Conservation (phyloP, 37 sponge, comb jelly and placozoan species). For the Halichondria panicea region DNA sequence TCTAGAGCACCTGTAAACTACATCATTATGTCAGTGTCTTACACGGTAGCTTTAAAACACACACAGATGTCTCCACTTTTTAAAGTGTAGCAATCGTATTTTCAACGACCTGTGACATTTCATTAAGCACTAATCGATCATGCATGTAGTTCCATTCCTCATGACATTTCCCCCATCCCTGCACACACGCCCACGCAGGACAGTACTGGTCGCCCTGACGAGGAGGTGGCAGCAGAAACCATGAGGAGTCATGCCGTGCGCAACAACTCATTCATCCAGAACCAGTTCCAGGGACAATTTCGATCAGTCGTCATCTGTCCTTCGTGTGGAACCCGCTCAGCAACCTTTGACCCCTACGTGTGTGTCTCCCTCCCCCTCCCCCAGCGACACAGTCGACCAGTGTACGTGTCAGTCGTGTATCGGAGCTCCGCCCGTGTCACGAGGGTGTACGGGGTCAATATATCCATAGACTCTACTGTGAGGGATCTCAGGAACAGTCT, state of each 20-base stretch:
- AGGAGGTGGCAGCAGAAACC: conserved; percentile 67
- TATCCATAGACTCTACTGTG: conserved; percentile 25
- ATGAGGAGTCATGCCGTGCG: conserved; percentile 46
- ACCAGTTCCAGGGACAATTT: conserved; percentile 83
- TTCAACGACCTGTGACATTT: too few relatives aligned
- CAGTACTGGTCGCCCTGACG: conserved; percentile 47
- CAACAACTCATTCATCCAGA: conserved; percentile 69
- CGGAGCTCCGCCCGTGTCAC: conserved; percentile 23
- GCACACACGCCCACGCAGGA: conserved; percentile 15
- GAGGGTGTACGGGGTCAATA: conserved; percentile 48
- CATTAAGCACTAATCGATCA: too few relatives aligned
- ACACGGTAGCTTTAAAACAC: too few relatives aligned
- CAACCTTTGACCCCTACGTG: conserved; percentile 90
- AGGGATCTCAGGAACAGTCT: conserved; percentile 44
- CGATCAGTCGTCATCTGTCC: conserved; percentile 79
- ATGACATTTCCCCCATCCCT: not conserved
- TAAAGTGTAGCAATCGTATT: too few relatives aligned
- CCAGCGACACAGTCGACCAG: conserved; percentile 48
- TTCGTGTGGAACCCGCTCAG: conserved; percentile 59
- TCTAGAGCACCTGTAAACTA: too few relatives aligned
- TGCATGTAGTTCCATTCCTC: too few relatives aligned
- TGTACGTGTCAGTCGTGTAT: conserved; percentile 79
- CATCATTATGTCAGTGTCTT: too few relatives aligned
- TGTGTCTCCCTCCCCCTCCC: conserved; percentile 92
- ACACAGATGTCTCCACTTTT: too few relatives aligned